These are phyloP conservation scores for Aptenodytes patagonicus DNA, from an alignment of 2,113 vertebrate genomes.

Conservation along the genomic window DNA sequence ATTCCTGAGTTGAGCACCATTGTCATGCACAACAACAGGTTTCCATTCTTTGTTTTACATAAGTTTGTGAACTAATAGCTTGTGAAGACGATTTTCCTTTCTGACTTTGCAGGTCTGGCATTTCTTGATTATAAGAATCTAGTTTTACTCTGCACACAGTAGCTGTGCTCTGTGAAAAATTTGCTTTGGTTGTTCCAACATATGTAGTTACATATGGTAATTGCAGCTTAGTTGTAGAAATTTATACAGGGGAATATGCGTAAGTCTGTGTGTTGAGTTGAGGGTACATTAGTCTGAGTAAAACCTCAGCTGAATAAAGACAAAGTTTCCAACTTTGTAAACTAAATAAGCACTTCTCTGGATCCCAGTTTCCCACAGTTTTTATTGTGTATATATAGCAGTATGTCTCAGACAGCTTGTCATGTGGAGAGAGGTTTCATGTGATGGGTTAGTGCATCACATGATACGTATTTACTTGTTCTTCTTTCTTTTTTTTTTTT, in stretches of 20 bases:
- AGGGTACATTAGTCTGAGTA: not conserved
- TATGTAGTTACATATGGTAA: not conserved
- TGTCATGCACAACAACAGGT: not conserved
- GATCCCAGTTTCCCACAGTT: not conserved
- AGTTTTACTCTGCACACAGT: not conserved
- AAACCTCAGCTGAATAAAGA: slow-evolving; percentile 18
- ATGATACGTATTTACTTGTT: slow-evolving; percentile 2
- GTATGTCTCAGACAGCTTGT: slow-evolving; percentile 23
- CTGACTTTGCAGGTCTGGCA: not conserved
- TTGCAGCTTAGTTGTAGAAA: not conserved
- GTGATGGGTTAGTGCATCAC: not conserved
- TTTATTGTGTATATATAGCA: slow-evolving; percentile 11
- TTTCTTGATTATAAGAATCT: not conserved
- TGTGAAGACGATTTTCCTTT: not conserved
- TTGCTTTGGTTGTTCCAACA: not conserved
- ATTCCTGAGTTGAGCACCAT: not conserved
- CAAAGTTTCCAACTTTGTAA: slow-evolving; percentile 1
- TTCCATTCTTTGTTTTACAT: not conserved
- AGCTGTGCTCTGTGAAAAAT: not conserved
- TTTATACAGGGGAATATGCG: not conserved
- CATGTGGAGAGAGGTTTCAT: not conserved
- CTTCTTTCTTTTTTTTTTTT: not conserved
- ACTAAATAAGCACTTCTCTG: not conserved
- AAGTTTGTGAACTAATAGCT: not conserved
- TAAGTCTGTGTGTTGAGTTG: not conserved